Evolutionary conservation across 2,888 invertebrate genomes (phyloP), one percentile per base, ranked within the genome.

Genomic region (Brachypalpus laphriformis): DNA sequence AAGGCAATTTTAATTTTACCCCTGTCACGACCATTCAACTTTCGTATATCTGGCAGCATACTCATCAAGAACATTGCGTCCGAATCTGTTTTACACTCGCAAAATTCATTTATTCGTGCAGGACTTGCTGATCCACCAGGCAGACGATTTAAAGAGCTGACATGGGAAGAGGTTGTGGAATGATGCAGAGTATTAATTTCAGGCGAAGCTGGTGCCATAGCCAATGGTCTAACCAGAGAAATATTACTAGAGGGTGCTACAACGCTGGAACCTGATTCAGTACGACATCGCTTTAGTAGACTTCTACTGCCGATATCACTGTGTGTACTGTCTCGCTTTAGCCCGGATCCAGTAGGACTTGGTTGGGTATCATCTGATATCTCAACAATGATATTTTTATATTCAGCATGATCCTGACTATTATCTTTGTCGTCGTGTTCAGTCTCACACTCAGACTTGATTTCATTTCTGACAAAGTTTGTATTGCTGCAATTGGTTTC

Each of bases 1-100:
- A 91, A 90, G 81, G 91, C 91, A 76, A 91, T 91, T 87, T 91
- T 91, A 5, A 91, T 91, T 87, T 91, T 91, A 49, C 91, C 91
- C 18, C 91, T 89, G 87, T 92, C 91, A 11, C 90, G 90, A n/a
- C 91, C 91, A 63, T 91, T 89, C 6, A 91, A 61, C 65, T 90
- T 91, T 87, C 91, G 90, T 71, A 91, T 91, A 81, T 92, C 91
- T 3, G 91, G 91, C 76, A 91, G 76, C 1, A 91, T 88, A 74
- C 91, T 91, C 90, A 91, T 91, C 5, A 92, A 88, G 56, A 91
- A 91, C 91, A 91, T 91, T 76, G 91, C 91, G 88, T 91, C 92
- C n/a, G 91, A 90, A 87, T 92, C 91, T n/a, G 90, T 90, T 87
- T 91, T 91, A 82, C 92, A 92, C 68, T 90, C 90, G 75, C 91